These are phyloP conservation scores for Zaprionus africanus DNA, from an alignment of 1,140 invertebrate genomes.

Conservation along the genomic window DNA sequence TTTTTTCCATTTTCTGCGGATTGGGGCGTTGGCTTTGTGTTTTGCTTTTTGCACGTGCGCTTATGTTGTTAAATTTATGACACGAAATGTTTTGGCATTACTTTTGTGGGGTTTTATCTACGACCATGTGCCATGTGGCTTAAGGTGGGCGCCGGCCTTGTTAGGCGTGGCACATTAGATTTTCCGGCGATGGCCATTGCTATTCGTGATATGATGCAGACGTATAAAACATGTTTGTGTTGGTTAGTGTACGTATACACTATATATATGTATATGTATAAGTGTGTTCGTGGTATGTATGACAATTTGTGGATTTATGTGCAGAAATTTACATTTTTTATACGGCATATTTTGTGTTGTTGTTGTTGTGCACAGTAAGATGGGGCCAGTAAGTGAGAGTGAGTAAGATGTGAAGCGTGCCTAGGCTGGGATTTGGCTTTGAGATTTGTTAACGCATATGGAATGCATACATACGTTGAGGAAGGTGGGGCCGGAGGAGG, in stretches of 20 bases:
- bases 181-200: conserved; percentile 12
- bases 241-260: conserved; percentile 2
- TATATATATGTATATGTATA: background rate
- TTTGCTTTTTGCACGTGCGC: conserved; percentile 63
- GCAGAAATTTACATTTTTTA: conserved; percentile 73
- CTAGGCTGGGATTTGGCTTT: conserved; percentile 51
- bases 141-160: conserved; percentile 61
- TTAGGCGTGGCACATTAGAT: conserved; percentile 62
- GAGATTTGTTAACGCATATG: conserved; percentile 51
- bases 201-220: conserved; percentile 49
- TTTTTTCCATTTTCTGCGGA: conserved; percentile 35
- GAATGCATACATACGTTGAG: conserved; percentile 35
- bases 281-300: conserved; percentile 37
- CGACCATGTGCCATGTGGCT: conserved; percentile 37
- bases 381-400: background rate
- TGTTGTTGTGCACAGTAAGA: conserved; percentile 45
- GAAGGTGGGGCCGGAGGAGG: background rate
- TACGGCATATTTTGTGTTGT: conserved; percentile 21
- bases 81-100: conserved; percentile 75
- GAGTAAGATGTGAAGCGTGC: background rate
- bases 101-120: conserved; percentile 62
- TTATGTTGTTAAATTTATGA: conserved; percentile 79
- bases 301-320: conserved; percentile 76
- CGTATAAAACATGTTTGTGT: conserved; percentile 60
- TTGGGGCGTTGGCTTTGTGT: conserved; percentile 50